Percentiles rank a stretch among this genome's conserved stretches.
Conservation (phyloP, 1,140 invertebrate species). For the Rhagoletis pomonella region DNA sequence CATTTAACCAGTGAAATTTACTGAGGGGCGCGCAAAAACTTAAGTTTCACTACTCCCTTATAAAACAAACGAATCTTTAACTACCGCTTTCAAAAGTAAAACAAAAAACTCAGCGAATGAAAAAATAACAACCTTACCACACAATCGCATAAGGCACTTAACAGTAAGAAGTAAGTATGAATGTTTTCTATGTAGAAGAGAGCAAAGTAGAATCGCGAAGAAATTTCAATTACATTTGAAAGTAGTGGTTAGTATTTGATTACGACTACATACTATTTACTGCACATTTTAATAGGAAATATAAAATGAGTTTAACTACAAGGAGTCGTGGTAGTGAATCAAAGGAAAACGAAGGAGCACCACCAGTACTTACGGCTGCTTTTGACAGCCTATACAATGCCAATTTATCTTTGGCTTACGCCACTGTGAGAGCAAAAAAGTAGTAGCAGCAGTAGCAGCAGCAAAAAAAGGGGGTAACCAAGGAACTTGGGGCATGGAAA, state of each 20-base stretch:
- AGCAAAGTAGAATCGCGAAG: conserved; percentile 40
- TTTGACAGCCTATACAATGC: conserved; percentile 48
- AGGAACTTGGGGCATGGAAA: not conserved
- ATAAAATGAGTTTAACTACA: not conserved
- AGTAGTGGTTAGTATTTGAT: not conserved
- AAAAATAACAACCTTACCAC: too few species aligned
- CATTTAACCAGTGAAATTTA: too few species aligned
- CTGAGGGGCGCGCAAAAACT: too few species aligned
- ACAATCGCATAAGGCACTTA: too few species aligned
- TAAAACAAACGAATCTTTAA: too few species aligned
- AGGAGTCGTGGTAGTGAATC: not conserved
- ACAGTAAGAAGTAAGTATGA: too few species aligned
- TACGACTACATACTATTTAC: too few species aligned
- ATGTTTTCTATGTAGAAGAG: not conserved
- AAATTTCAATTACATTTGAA: conserved; percentile 43
- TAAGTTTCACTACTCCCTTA: too few species aligned
- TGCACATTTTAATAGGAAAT: not conserved
- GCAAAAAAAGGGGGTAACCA: too few species aligned
- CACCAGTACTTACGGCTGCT: conserved; percentile 1
- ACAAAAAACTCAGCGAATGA: too few species aligned
- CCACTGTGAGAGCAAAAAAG: not conserved
- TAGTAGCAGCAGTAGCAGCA: not conserved
- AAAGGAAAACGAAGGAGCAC: conserved; percentile 13
- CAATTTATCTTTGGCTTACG: conserved; percentile 50
- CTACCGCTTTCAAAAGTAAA: too few species aligned